These are phyloP conservation scores for Orientallactaga bullata DNA, from an alignment of 2,113 vertebrate species.

Conservation along the genomic window DNA sequence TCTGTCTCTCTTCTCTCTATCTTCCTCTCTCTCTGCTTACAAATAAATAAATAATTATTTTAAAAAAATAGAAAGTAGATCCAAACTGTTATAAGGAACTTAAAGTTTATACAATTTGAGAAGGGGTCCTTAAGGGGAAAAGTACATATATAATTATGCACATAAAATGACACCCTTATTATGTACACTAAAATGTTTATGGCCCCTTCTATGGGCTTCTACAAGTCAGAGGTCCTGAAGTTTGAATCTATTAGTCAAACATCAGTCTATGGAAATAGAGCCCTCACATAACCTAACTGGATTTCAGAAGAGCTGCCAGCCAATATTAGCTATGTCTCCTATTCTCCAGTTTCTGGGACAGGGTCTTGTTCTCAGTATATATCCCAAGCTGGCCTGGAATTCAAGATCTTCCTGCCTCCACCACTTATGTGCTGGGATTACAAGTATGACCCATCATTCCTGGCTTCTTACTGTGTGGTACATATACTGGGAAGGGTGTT, in stretches of 20 bases:
- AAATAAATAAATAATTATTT: too few species aligned
- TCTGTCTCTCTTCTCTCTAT: too few species aligned
- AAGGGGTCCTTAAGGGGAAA: background rate
- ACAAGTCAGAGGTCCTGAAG: background rate
- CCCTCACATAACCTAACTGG: background rate
- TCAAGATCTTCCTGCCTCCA: background rate
- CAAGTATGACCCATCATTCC: background rate
- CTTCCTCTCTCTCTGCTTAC: too few species aligned
- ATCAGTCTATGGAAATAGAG: background rate
- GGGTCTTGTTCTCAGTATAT: background rate
- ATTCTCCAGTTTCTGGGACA: conserved; percentile 10
- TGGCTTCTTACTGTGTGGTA: background rate
- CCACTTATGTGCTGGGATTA: background rate
- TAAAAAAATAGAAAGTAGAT: too few species aligned
- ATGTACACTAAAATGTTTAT: background rate
- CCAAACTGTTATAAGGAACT: background rate
- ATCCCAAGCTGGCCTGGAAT: too few species aligned
- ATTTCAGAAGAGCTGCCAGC: conserved; percentile 23
- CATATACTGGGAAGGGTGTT: background rate
- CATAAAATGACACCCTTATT: conserved; percentile 12
- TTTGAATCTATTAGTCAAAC: conserved; percentile 8
- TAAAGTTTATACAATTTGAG: background rate
- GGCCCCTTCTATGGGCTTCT: background rate
- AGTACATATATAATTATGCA: background rate
- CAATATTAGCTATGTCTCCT: background rate